These are phyloP conservation scores for Ptilorrhoa leucosticta DNA, from an alignment of 2,113 vertebrate genomes.

Conservation along the genomic window DNA sequence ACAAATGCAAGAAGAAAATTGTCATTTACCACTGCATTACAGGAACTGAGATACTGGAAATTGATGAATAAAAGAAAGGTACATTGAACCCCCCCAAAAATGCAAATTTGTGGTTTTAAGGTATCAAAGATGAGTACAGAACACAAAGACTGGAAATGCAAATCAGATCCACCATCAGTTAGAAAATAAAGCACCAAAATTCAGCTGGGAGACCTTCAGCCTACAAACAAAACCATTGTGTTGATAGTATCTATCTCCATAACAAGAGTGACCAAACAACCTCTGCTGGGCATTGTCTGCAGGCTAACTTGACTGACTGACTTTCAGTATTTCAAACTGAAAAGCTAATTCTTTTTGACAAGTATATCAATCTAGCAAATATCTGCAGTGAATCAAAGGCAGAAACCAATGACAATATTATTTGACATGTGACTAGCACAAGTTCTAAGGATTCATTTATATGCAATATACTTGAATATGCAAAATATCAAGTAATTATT, in stretches of 20 bases:
- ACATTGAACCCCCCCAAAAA: rapidly evolving
- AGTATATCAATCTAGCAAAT: not conserved
- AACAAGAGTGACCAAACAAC: not conserved
- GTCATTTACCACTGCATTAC: not conserved
- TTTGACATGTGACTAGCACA: not conserved
- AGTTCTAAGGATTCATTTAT: not conserved
- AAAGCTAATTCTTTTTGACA: not conserved
- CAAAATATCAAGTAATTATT: not conserved
- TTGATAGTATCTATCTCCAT: not conserved
- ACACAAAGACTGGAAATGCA: not conserved
- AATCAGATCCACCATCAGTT: not conserved
- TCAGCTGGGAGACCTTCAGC: not conserved
- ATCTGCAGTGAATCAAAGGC: not conserved
- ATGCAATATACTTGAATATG: not conserved
- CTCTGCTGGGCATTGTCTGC: rapidly evolving
- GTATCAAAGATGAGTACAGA: not conserved
- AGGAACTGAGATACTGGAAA: not conserved
- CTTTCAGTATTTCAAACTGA: not conserved
- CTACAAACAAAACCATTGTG: not conserved
- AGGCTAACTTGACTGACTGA: not conserved
- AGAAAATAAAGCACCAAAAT: not conserved
- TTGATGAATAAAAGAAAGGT: not conserved
- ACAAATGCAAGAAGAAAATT: not conserved
- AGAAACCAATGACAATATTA: not conserved
- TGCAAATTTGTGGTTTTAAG: not conserved